These are phyloP conservation scores for Sipha maydis DNA, from an alignment of 2,888 invertebrate species.

Conservation along the genomic window DNA sequence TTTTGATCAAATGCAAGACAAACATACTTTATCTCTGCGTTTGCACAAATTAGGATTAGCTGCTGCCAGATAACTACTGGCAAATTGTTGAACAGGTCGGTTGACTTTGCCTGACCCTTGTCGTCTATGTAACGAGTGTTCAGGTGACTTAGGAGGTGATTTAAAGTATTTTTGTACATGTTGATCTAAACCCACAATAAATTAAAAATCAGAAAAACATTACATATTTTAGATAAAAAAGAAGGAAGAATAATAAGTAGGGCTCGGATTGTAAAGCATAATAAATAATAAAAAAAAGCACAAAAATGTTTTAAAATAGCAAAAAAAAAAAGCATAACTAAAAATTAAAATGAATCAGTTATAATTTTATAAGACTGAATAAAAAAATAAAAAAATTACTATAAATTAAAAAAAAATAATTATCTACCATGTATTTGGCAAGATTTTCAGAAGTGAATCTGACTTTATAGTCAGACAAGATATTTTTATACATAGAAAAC, in stretches of 20 bases:
- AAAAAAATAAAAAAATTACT: no score
- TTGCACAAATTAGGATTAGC: slow-evolving; percentile 55
- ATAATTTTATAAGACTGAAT: no score
- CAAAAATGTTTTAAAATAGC: no score
- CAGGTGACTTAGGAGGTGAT: slow-evolving; percentile 58
- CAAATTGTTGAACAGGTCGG: slow-evolving; percentile 50
- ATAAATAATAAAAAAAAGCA: no score
- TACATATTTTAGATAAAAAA: not conserved
- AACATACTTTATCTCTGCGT: slow-evolving; percentile 57
- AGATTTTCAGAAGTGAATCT: no score
- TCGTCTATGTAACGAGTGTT: slow-evolving; percentile 50
- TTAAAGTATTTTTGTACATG: slow-evolving; percentile 60
- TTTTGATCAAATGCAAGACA: not conserved
- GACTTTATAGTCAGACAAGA: no score
- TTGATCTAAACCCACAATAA: slow-evolving; percentile 53
- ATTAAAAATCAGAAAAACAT: not conserved
- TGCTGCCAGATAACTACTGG: slow-evolving; percentile 45
- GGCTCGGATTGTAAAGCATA: no score
- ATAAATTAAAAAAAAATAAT: no score
- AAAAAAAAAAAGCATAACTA: no score
- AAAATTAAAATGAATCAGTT: no score
- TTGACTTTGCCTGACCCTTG: slow-evolving; percentile 48
- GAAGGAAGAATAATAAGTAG: not conserved
- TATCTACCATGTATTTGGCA: no score
- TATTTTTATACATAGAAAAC: no score